A percentile compares a stretch with the other conserved stretches of the same genome.
Evolutionary conservation across 2,113 vertebrate genomes (phyloP).

Genomic region (Okapia johnstoni): DNA sequence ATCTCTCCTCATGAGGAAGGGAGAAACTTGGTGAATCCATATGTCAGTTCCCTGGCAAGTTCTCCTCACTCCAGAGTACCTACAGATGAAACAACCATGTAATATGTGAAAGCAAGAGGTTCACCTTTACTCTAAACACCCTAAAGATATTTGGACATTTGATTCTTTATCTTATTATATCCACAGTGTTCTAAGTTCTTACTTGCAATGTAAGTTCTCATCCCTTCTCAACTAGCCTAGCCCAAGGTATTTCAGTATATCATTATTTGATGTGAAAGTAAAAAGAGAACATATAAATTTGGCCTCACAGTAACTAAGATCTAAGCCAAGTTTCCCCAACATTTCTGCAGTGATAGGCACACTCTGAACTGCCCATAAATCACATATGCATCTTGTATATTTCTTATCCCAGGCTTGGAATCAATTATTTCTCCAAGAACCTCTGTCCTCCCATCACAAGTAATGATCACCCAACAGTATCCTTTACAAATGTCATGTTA

Average conservation of each 20-base stretch:
- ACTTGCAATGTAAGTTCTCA: not conserved
- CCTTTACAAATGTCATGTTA: not conserved
- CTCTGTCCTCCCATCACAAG: not conserved
- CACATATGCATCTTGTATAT: not conserved
- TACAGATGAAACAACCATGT: not conserved
- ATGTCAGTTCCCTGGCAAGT: not conserved
- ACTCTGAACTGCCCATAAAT: not conserved
- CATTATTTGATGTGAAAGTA: not conserved
- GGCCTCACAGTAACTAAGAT: not conserved
- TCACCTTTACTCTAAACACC: not conserved
- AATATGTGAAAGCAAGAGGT: not conserved
- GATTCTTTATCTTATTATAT: not conserved
- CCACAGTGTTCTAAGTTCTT: not conserved
- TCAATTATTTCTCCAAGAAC: not conserved
- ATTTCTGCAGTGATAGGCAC: not conserved
- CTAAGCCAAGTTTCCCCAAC: not conserved
- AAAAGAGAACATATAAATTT: not conserved
- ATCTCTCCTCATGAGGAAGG: not conserved
- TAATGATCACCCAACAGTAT: not conserved
- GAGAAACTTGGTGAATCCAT: not conserved
- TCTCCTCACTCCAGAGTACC: not conserved
- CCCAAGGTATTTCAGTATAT: not conserved
- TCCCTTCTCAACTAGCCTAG: not conserved
- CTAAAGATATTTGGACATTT: not conserved
- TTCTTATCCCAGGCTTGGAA: not conserved